Percentiles rank a stretch among this genome's conserved stretches.
These are phyloP conservation scores for Caenorhabditis auriculariae DNA, from an alignment of 2,888 invertebrate genomes.

Conservation along the genomic window DNA sequence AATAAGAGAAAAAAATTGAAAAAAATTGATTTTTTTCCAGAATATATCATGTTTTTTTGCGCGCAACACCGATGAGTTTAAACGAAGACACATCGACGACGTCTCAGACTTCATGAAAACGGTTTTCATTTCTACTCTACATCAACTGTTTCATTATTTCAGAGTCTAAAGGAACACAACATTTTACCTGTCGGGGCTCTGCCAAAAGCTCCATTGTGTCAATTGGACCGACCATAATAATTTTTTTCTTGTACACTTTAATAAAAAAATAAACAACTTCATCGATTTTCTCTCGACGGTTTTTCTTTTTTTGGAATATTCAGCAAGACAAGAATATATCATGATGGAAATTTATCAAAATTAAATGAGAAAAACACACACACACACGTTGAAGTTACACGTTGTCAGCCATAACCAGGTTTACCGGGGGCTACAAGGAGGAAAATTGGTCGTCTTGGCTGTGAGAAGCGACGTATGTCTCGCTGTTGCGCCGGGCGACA, in stretches of 20 bases:
- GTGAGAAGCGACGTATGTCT: constrained; percentile 13
- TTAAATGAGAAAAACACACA: neutral
- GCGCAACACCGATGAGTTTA: constrained; percentile 52
- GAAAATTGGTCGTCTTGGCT: constrained; percentile 25
- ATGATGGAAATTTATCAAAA: no score
- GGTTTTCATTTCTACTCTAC: neutral
- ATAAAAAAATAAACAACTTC: no score
- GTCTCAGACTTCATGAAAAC: constrained; percentile 54
- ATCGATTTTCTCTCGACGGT: no score
- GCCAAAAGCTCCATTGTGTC: constrained; percentile 41
- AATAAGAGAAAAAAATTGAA: no score
- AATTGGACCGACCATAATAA: constrained; percentile 31
- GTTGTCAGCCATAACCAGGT: constrained; percentile 24
- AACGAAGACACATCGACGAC: constrained; percentile 51
- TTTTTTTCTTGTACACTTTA: no score
- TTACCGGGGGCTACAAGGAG: constrained; percentile 24
- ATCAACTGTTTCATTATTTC: neutral
- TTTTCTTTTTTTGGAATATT: no score
- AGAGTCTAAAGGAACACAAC: constrained; percentile 27
- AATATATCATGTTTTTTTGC: no score
- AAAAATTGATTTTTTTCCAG: neutral
- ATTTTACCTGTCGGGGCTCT: constrained; percentile 41
- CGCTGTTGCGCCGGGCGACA: constrained; percentile 34
- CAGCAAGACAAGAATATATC: no score
- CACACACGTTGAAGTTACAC: constrained; percentile 33